A percentile compares a stretch with the other conserved stretches of the same genome.
Conservation (phyloP, 1,140 invertebrate genomes). For the Sipha flava region DNA sequence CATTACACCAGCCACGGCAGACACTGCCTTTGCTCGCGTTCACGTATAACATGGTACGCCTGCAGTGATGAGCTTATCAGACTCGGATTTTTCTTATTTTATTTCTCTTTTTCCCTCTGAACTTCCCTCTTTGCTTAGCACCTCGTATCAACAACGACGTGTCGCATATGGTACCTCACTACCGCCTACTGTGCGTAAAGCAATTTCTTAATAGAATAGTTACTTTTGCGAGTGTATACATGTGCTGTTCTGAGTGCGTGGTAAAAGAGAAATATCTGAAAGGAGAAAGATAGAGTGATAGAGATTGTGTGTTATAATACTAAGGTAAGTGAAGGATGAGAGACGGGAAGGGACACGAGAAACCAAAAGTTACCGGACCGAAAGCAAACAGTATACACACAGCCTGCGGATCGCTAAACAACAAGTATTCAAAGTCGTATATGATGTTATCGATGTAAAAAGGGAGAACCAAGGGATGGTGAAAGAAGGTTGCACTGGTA, state of each 20-base stretch:
- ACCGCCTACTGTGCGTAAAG: neutral
- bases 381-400: neutral
- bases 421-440: neutral
- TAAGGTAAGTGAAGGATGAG: no score
- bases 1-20: neutral
- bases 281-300: neutral
- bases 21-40: neutral
- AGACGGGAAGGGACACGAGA: neutral
- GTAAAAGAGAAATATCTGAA: neutral
- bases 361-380: slow-evolving; percentile 4
- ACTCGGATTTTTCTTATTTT: neutral
- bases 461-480: neutral
- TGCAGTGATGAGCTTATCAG: slow-evolving; percentile 7
- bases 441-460: slow-evolving; percentile 2
- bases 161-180: no score
- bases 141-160: no score
- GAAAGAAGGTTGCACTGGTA: no score
- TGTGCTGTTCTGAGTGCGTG: neutral
- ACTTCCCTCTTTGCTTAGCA: no score
- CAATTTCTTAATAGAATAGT: slow-evolving; percentile 17
- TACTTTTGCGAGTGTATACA: neutral
- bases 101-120: neutral
- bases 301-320: neutral
- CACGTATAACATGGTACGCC: neutral
- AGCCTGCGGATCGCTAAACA: neutral